Conservation (phyloP, 2,888 invertebrate genomes). For the Maniola hyperantus region DNA sequence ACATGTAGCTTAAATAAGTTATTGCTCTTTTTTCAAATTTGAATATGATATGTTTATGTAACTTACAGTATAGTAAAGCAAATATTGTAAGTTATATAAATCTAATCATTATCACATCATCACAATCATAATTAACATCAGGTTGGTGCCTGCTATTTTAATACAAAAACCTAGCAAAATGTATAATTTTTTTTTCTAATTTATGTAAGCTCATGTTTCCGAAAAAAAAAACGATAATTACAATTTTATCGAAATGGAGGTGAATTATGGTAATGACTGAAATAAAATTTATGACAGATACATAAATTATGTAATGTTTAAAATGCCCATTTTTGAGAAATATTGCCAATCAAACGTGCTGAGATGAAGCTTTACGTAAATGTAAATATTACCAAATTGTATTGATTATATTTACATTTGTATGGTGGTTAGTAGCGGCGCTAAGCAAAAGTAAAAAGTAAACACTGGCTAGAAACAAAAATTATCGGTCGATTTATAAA, state of each 20-base stretch:
- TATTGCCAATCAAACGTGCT: conserved; percentile 51
- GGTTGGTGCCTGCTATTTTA: too few relatives aligned
- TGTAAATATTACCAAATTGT: conserved; percentile 57
- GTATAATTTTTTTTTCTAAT: too few relatives aligned
- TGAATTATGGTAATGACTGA: conserved; percentile 48
- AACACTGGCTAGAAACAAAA: conserved; percentile 25
- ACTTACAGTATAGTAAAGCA: neutral
- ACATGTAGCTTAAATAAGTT: conserved; percentile 17
- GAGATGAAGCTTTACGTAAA: conserved; percentile 47
- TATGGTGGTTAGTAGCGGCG: conserved; percentile 59
- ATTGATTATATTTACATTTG: conserved; percentile 58
- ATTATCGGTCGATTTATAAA: neutral
- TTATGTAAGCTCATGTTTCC: conserved; percentile 8
- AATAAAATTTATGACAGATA: conserved; percentile 36
- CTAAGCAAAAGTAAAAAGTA: conserved; percentile 40
- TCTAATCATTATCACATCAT: too few relatives aligned
- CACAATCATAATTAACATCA: too few relatives aligned
- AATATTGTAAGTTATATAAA: neutral
- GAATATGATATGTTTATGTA: neutral
- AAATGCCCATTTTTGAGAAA: conserved; percentile 78
- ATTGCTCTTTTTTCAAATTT: neutral
- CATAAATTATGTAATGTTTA: conserved; percentile 26
- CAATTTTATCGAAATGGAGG: conserved; percentile 75
- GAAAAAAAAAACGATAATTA: conserved; percentile 13
- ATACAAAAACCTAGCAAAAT: too few relatives aligned